Percentiles rank a stretch among this genome's conserved stretches.
phyloP scores from a whole-genome alignment of 1,140 invertebrate genomes.

The Bombus sylvicola region DNA sequence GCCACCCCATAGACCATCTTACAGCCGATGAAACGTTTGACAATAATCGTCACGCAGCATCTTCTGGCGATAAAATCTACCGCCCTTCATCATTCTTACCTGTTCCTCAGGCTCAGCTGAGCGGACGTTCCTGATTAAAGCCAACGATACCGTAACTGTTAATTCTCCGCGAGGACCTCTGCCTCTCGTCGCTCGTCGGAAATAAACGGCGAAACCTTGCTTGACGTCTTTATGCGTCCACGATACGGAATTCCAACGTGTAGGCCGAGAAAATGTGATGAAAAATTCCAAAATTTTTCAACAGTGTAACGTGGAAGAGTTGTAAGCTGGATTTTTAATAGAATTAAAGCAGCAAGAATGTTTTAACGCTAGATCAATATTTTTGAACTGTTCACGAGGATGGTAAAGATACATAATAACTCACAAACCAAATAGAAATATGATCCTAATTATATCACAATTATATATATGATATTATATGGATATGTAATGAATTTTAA shows the following conservation, averaged over 20 bases:
- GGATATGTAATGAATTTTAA: no score
- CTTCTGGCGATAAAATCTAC: constrained; percentile 57
- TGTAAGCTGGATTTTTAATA: no score
- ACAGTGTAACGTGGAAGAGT: no score
- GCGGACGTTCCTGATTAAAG: constrained; percentile 36
- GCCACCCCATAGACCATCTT: constrained; percentile 24
- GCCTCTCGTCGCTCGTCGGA: not conserved
- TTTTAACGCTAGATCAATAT: no score
- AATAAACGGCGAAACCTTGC: constrained; percentile 1
- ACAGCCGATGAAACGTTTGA: constrained; percentile 62
- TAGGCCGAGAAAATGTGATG: not conserved
- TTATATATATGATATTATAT: no score
- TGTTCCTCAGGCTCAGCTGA: not conserved
- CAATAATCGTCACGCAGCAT: constrained; percentile 61
- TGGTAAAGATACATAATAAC: no score
- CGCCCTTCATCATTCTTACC: constrained; percentile 21
- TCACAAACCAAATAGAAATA: not conserved
- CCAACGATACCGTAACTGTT: constrained; percentile 41
- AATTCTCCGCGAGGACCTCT: not conserved
- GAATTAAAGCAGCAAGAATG: no score
- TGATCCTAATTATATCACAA: not conserved
- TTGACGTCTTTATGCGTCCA: constrained; percentile 26
- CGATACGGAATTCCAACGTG: not conserved
- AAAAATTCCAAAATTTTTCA: not conserved
- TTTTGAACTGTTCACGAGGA: no score